Evolutionary conservation across 2,888 invertebrate species (phyloP).

Genomic region (Dromius quadrimaculatus): DNA sequence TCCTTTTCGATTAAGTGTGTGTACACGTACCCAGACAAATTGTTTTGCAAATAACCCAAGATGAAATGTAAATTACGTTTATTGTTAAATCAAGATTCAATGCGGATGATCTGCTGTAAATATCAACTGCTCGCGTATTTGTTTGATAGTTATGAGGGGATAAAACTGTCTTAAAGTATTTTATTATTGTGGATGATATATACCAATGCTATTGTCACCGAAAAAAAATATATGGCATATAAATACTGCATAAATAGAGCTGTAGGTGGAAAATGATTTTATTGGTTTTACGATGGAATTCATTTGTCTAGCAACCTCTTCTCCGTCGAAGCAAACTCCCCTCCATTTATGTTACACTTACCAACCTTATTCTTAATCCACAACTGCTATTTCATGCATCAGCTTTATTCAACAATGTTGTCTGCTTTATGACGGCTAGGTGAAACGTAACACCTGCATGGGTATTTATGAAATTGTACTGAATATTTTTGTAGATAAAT

Average conservation of each 20-base stretch:
- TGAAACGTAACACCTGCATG: conserved; percentile 25
- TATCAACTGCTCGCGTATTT: conserved; percentile 21
- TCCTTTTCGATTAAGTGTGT: conserved; percentile 4
- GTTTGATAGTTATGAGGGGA: conserved; percentile 13
- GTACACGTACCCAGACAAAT: conserved; percentile 40
- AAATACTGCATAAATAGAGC: too few relatives aligned
- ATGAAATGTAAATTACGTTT: conserved; percentile 37
- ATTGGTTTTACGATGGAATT: too few relatives aligned
- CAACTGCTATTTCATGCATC: too few relatives aligned
- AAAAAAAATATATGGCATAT: neutral
- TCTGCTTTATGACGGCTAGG: too few relatives aligned
- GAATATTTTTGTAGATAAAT: conserved; percentile 42
- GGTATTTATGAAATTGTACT: conserved; percentile 36
- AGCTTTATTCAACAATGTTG: too few relatives aligned
- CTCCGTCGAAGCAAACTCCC: too few relatives aligned
- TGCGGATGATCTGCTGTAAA: conserved; percentile 36
- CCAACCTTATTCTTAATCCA: too few relatives aligned
- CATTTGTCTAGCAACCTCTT: too few relatives aligned
- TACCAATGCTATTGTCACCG: neutral
- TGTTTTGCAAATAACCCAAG: conserved; percentile 35
- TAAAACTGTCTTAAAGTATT: conserved; percentile 16
- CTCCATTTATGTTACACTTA: too few relatives aligned
- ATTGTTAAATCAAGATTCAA: conserved; percentile 31
- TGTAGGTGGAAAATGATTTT: too few relatives aligned
- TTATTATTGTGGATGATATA: conserved; percentile 9